Conservation (phyloP, 30 jellyfish, hydroid and myxozoan species). For the Chrysaora quinquecirrha region DNA sequence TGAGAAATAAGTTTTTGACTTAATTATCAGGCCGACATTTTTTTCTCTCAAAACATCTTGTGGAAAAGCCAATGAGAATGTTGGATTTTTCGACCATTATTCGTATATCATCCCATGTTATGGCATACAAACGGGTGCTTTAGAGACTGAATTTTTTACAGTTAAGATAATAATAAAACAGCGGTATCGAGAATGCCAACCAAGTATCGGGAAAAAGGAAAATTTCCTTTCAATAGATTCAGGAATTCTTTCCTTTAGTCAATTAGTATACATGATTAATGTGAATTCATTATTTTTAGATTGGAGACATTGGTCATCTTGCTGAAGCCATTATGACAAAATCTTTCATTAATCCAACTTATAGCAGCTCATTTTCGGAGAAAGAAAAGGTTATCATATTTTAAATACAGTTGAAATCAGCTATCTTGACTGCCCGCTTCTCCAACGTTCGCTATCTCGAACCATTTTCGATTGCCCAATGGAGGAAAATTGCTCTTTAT, state of each 20-base stretch:
- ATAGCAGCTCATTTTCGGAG: slow-evolving; percentile 6
- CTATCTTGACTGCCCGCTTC: not conserved
- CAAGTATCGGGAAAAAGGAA: not conserved
- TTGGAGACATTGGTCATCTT: slow-evolving; percentile 70
- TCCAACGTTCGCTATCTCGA: not conserved
- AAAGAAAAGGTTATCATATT: slow-evolving; percentile 17
- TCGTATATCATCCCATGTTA: too few species aligned
- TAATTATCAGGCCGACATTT: too few species aligned
- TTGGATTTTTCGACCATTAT: too few species aligned
- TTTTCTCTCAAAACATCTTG: too few species aligned
- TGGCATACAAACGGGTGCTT: too few species aligned
- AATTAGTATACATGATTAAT: not conserved
- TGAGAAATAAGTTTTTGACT: too few species aligned
- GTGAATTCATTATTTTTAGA: not conserved
- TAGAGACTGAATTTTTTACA: too few species aligned
- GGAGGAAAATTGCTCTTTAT: too few species aligned
- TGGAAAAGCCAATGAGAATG: too few species aligned
- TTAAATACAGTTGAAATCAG: not conserved
- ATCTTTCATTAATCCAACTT: slow-evolving; percentile 43
- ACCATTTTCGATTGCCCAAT: too few species aligned
- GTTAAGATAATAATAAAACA: not conserved
- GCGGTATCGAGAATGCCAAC: not conserved
- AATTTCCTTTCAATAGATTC: too few species aligned
- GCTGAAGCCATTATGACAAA: slow-evolving; percentile 77
- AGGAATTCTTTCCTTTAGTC: not conserved